Base-by-base conservation (phyloP, 2,797 vertebrate species). In the Anniella stebbinsi region DNA sequence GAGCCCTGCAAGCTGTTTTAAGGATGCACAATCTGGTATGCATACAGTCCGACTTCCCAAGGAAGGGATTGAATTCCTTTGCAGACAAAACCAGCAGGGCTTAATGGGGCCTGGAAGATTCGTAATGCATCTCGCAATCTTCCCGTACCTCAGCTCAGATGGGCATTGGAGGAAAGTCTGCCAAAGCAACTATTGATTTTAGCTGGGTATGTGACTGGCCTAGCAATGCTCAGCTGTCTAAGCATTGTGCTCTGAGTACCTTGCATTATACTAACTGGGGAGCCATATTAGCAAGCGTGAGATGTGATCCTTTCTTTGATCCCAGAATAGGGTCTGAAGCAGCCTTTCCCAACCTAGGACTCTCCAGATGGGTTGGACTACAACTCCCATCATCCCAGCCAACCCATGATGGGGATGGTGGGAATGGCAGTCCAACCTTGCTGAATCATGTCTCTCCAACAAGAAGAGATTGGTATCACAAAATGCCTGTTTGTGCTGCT, bases 191-290 rank as follows among this genome's bases (percentile, higher is more conserved):
- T 66, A 87, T 67, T 83, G 89, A 83, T 87, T 51, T 4, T 21
- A 57, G 70, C 17, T 33, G 41, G 41, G n/a, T 15, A 76, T 90
- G 89, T 69, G 89, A 90, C 54, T 38, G 6, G 78, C 89, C 73
- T 89, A 38, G 73, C 33, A 89, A 89, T 84, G 73, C 23, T 25
- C 3, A 25, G 23, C 82, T 75, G 69, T 57, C 54, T 66, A 66
- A 75, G 41, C 41, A 38, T 81, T 33, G 25, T 9, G 5, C 2
- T 38, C 73, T 80, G 84, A 51, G 38, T 60, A n/a, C 12, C 54
- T 13, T 38, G 48, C 9, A 2, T 80, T n/a, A 45, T 45, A 45
- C 36, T 6, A 57, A 78, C n/a, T 41, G 30, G 54, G 21, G 23
- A 54, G 48, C 54, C 72, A 10, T 60, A n/a, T n/a, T n/a, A 60